These are phyloP conservation scores for Cheilosia pagana DNA, from an alignment of 2,888 invertebrate genomes.

Conservation along the genomic window DNA sequence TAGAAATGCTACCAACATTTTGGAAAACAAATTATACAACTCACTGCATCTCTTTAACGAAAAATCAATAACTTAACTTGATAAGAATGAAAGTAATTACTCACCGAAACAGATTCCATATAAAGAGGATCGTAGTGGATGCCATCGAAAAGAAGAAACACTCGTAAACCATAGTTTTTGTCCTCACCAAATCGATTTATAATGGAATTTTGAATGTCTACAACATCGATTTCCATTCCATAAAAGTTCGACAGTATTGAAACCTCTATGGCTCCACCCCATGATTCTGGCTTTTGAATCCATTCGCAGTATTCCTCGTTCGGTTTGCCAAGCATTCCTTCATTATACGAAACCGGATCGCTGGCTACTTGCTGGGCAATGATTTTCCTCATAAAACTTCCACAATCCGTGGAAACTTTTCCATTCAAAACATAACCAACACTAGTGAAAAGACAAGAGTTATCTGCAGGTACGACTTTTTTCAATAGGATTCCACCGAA, in stretches of 20 bases:
- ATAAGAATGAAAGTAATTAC: slow-evolving; percentile 78
- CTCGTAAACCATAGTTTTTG: slow-evolving; percentile 91
- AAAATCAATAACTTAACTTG: not conserved
- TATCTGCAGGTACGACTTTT: slow-evolving; percentile 96
- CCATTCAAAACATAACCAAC: slow-evolving; percentile 88
- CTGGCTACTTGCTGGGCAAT: slow-evolving; percentile 93
- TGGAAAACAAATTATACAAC: too few relatives aligned
- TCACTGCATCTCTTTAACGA: not conserved
- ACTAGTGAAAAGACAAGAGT: slow-evolving; percentile 97
- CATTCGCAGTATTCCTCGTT: slow-evolving; percentile 94
- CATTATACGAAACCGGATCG: slow-evolving; percentile 91
- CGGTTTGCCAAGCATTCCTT: slow-evolving; percentile 93
- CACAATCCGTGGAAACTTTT: slow-evolving; percentile 90
- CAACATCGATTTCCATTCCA: slow-evolving; percentile 95
- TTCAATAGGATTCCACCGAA: slow-evolving; percentile 91
- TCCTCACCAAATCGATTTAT: slow-evolving; percentile 98
- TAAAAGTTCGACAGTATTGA: slow-evolving; percentile 94
- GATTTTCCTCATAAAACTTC: slow-evolving; percentile 91
- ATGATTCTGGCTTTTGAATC: slow-evolving; percentile 94
- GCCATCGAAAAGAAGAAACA: slow-evolving; percentile 96
- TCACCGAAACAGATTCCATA: slow-evolving; percentile 91
- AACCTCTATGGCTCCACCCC: slow-evolving; percentile 98
- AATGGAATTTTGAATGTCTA: slow-evolving; percentile 94
- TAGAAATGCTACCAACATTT: too few relatives aligned
- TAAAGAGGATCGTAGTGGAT: slow-evolving; percentile 98